Evolutionary conservation across 2,888 invertebrate species (phyloP).

Genomic region (Crocallis elinguaria): DNA sequence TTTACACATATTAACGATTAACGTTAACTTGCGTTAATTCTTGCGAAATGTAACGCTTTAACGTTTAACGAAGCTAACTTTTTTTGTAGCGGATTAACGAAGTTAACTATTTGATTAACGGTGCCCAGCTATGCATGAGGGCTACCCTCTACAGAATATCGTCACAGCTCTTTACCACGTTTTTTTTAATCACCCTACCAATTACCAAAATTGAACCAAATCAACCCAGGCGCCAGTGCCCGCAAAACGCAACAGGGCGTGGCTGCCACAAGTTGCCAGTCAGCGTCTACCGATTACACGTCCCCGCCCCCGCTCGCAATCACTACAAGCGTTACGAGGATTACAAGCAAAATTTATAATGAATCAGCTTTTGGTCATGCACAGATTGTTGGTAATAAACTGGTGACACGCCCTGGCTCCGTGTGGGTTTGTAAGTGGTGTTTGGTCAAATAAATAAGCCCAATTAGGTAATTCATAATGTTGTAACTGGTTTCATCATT

Average conservation of each 20-base stretch:
- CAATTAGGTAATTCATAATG: too few species aligned
- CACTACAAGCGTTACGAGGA: slow-evolving; percentile 52
- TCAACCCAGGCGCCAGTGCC: slow-evolving; percentile 28
- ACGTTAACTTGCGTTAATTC: too few species aligned
- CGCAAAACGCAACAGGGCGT: slow-evolving; percentile 48
- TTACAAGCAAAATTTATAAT: slow-evolving; percentile 75
- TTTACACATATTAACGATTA: too few species aligned
- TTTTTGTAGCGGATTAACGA: too few species aligned
- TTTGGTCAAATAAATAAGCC: background rate
- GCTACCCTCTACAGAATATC: too few species aligned
- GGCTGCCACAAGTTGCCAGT: slow-evolving; percentile 67
- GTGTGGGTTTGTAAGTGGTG: background rate
- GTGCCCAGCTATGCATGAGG: too few species aligned
- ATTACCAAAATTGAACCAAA: background rate
- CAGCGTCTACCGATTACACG: slow-evolving; percentile 71
- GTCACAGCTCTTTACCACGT: too few species aligned
- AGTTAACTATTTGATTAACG: too few species aligned
- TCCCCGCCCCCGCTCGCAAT: slow-evolving; percentile 59
- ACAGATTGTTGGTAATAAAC: slow-evolving; percentile 30
- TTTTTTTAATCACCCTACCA: too few species aligned
- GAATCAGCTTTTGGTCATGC: slow-evolving; percentile 53
- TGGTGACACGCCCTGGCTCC: slow-evolving; percentile 26
- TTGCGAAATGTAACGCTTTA: too few species aligned
- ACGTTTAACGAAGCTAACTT: too few species aligned
- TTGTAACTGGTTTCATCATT: too few species aligned